Conservation (phyloP, 2,797 vertebrate genomes). For the Rhodeus uyekii region DNA sequence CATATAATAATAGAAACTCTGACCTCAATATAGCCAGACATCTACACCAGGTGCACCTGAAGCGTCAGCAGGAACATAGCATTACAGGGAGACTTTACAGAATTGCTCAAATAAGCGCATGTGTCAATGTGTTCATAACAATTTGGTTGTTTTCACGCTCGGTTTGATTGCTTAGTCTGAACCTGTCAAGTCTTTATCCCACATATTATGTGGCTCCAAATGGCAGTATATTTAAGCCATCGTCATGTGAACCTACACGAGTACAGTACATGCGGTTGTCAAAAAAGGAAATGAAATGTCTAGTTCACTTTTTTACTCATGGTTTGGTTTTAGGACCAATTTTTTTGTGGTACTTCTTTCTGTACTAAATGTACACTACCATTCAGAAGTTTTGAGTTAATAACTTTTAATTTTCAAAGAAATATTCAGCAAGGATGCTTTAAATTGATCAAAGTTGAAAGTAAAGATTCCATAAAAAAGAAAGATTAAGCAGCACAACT, state of each 20-base stretch:
- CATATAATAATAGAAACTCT: constrained; percentile 34
- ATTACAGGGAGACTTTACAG: background rate
- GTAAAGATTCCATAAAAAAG: background rate
- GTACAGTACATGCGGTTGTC: background rate
- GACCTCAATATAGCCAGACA: constrained; percentile 30
- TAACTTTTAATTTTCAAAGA: background rate
- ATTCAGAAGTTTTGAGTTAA: background rate
- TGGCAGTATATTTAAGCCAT: background rate
- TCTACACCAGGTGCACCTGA: constrained; percentile 19
- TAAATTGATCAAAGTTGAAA: background rate
- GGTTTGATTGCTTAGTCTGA: background rate
- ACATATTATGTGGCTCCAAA: background rate
- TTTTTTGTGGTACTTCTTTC: background rate
- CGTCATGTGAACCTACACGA: background rate
- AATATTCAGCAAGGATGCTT: background rate
- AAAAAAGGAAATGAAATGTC: background rate
- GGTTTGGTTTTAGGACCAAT: background rate
- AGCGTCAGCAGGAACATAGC: constrained; percentile 32
- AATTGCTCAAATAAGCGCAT: background rate
- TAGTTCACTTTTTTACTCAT: background rate
- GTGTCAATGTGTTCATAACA: background rate
- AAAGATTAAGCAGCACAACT: background rate
- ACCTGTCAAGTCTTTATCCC: background rate
- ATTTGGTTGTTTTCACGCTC: background rate
- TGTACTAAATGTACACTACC: background rate